Base-by-base conservation (phyloP, 2,888 invertebrate species). In the Cryptus viduatorius region DNA sequence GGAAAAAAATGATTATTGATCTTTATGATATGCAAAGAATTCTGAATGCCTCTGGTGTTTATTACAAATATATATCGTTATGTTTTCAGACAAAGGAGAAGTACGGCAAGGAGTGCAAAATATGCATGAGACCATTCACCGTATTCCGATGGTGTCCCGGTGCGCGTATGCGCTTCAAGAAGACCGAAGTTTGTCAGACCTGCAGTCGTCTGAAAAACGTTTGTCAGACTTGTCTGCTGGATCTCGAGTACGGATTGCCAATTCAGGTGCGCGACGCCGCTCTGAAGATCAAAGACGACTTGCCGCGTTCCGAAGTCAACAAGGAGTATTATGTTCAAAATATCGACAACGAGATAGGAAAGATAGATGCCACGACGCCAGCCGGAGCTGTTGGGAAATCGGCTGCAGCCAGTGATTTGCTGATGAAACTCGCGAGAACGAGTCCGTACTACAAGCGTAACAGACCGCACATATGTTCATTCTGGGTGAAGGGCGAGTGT, bases 401-500 rank as follows among this genome's bases (percentile, higher is more conserved):
- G 0, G 97, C 97, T 91, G 97, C 96, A 90, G 95, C 97, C 86
- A 95, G 97, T 88, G 98, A 98, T 91, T 95, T 98, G 89, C 93
- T 99, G 82, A 95, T 98, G 94, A 97, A 98, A 89, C 94, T 99
- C 89, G 98, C 98, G 0, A 95, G 98, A 73, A 98, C 98, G 4
- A 97, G 98, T 64, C 99, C 99, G 0, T 99, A 99, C 93, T 99
- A 99, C 94, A 98, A 98, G 92, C 95, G 99, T 78, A 99, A 99
- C 92, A 95, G 98, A 88, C 98, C 99, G 0, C 99, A 99, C 94
- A 98, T 99, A 72, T 99, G 99, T 93, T 98, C 98, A 0, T 99
- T 99, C 94, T 99, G 98, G 98, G 98, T 99, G n/a, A 99, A 99
- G 94, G 99, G 98, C 1, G 98, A 99, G 93, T 99, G 99, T 93